A percentile compares a stretch with the other conserved stretches of the same genome.
Conservation (phyloP, 2,888 invertebrate genomes). For the Boloria euphrosyne region DNA sequence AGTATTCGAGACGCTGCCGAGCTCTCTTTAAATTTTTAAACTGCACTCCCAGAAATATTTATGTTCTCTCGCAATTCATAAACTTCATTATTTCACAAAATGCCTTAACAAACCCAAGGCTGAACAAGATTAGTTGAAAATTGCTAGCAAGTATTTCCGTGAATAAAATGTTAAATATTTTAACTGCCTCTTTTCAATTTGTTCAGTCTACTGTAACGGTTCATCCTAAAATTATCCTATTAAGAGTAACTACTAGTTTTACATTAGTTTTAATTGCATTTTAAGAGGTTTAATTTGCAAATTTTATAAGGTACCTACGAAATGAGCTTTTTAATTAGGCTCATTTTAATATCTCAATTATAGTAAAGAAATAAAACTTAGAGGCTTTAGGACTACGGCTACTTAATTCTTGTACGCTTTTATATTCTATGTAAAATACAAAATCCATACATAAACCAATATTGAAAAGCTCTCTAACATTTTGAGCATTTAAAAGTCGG, state of each 20-base stretch:
- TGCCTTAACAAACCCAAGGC: slow-evolving; percentile 30
- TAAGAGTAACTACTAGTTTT: slow-evolving; percentile 11
- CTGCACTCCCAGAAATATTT: slow-evolving; percentile 33
- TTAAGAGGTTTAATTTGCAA: slow-evolving; percentile 8
- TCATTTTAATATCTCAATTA: neutral
- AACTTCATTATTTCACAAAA: slow-evolving; percentile 36
- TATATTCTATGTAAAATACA: too few relatives aligned
- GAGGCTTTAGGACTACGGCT: too few relatives aligned
- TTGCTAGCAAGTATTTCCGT: slow-evolving; percentile 27
- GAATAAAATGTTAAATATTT: slow-evolving; percentile 37
- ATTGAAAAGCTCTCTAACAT: too few relatives aligned
- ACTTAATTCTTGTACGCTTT: too few relatives aligned
- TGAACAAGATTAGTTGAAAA: slow-evolving; percentile 35
- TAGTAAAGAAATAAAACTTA: too few relatives aligned
- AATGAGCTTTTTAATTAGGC: neutral
- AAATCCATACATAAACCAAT: too few relatives aligned
- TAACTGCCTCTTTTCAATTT: slow-evolving; percentile 28
- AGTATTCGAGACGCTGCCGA: slow-evolving; percentile 19
- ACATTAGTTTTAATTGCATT: slow-evolving; percentile 8
- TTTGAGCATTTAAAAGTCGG: too few relatives aligned
- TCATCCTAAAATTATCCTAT: slow-evolving; percentile 19
- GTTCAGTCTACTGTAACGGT: slow-evolving; percentile 19
- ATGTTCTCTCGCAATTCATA: slow-evolving; percentile 32
- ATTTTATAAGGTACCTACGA: neutral
- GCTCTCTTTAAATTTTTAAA: slow-evolving; percentile 34